These are phyloP conservation scores for Synanthedon myopaeformis DNA, from an alignment of 2,888 invertebrate genomes.

Conservation along the genomic window DNA sequence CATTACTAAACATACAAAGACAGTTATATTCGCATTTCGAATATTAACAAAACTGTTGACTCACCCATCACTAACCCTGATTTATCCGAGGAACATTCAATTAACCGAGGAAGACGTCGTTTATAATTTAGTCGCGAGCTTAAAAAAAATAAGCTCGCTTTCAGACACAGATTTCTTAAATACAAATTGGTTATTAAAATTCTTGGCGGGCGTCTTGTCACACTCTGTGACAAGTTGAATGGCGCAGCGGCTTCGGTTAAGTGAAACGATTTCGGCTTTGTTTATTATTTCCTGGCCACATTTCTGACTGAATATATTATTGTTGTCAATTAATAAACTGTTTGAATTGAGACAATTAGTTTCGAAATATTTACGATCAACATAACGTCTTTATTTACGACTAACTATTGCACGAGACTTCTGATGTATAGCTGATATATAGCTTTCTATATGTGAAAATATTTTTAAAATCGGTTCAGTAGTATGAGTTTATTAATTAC, in stretches of 20 bases:
- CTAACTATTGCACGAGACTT: too few relatives aligned
- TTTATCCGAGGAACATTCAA: constrained; percentile 44
- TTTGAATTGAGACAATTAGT: neutral
- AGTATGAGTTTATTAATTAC: too few relatives aligned
- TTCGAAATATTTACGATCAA: too few relatives aligned
- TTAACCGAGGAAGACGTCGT: constrained; percentile 39
- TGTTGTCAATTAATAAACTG: neutral
- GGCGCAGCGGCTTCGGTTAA: constrained; percentile 1
- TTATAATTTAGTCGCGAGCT: constrained; percentile 25
- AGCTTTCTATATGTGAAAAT: too few relatives aligned
- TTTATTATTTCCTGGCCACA: neutral
- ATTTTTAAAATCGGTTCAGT: too few relatives aligned
- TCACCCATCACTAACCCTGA: constrained; percentile 25
- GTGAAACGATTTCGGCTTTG: neutral
- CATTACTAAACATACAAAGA: too few relatives aligned
- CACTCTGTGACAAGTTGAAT: constrained; percentile 17
- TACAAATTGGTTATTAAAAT: constrained; percentile 68
- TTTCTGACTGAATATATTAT: neutral
- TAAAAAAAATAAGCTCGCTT: constrained; percentile 6
- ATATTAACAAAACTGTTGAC: neutral
- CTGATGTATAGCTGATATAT: too few relatives aligned
- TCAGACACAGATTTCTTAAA: constrained; percentile 49
- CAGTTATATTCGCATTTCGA: neutral
- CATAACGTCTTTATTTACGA: neutral
- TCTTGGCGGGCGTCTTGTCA: constrained; percentile 32